Base-by-base conservation (phyloP, 2,797 vertebrate genomes). In the Meriones psammophilus region DNA sequence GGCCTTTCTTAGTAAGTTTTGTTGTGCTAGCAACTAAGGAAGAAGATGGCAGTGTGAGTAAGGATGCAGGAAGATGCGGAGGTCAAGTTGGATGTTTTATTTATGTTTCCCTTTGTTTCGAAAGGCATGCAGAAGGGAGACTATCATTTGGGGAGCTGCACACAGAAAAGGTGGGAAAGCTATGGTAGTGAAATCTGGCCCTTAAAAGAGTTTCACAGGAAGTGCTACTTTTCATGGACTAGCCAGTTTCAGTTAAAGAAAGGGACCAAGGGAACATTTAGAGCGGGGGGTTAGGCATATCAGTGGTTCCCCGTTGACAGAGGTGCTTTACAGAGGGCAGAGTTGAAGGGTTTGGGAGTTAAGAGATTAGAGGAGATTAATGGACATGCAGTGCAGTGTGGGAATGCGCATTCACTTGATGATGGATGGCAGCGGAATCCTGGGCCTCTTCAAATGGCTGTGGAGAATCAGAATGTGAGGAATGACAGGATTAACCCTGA, bases 281-380 rank as follows among this genome's bases (percentile, higher is more conserved):
- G 56, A 73, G 24, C 17, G 24, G 36, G 36, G 36, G 42, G 50
- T 74, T 76, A 58, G 84, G 33, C 14, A 1, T 5, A 74, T 88
- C 56, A 79, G 24, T 20, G 36, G 56, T 80, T 50, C n/a, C 36
- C 68, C 94, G 94, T 90, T 96, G 96, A 97, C 90, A 96, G 89
- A 79, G 50, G 56, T 77, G 64, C 90, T 97, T 94, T 93, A 58
- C 33, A 60, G 92, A 97, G 93, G 94, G 88, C 95, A 94, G 64
- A 77, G 36, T 79, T 89, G 93, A 94, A 90, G 93, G 85, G 64
- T 50, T 87, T 86, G 73, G 69, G 85, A 96, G 81, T 96, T 93
- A 96, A 94, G 69, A 89, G 96, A 91, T 96, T 96, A 95, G 88
- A 89, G 36, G 87, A 97, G 95, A 96, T 96, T 97, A 96, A 97